These are phyloP conservation scores for Tanypteryx hageni DNA, from an alignment of 2,888 invertebrate genomes.

Conservation along the genomic window DNA sequence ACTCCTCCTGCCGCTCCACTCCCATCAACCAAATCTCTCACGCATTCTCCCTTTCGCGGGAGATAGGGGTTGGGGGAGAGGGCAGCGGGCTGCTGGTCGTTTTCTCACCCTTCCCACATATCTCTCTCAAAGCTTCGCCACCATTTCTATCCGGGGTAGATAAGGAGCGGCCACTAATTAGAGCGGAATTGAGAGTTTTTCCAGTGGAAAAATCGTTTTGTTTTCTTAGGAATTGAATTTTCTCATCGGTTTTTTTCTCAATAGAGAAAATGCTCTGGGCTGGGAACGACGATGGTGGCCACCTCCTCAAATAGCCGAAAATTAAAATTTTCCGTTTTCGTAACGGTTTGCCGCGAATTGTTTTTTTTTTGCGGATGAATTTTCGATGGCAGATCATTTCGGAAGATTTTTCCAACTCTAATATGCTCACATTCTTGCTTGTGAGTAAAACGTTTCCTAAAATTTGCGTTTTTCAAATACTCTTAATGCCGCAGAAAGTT, in stretches of 20 bases:
- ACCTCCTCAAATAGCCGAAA: too few relatives aligned
- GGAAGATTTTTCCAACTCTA: too few relatives aligned
- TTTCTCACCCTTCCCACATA: conserved; percentile 1
- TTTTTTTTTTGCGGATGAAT: background rate
- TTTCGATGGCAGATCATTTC: too few relatives aligned
- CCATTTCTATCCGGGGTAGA: background rate
- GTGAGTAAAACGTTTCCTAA: too few relatives aligned
- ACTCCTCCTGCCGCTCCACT: background rate
- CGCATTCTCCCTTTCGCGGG: conserved; percentile 7
- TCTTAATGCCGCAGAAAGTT: too few relatives aligned
- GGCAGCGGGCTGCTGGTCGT: background rate
- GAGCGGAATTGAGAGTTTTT: background rate
- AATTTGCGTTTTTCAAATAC: too few relatives aligned
- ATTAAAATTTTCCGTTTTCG: background rate
- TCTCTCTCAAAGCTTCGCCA: background rate
- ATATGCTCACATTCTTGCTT: too few relatives aligned
- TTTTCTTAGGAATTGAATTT: background rate
- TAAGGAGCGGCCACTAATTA: conserved; percentile 5
- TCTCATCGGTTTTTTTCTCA: too few relatives aligned
- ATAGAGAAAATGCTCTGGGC: too few relatives aligned
- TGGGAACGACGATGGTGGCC: too few relatives aligned
- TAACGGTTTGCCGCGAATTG: background rate
- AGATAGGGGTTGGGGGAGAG: background rate
- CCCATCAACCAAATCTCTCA: conserved; percentile 45
- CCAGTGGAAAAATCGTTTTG: conserved; percentile 13